Percentiles rank a stretch among this genome's conserved stretches.
These are phyloP conservation scores for Alentia gelatinosa DNA, from an alignment of 2,888 invertebrate genomes.

Conservation along the genomic window DNA sequence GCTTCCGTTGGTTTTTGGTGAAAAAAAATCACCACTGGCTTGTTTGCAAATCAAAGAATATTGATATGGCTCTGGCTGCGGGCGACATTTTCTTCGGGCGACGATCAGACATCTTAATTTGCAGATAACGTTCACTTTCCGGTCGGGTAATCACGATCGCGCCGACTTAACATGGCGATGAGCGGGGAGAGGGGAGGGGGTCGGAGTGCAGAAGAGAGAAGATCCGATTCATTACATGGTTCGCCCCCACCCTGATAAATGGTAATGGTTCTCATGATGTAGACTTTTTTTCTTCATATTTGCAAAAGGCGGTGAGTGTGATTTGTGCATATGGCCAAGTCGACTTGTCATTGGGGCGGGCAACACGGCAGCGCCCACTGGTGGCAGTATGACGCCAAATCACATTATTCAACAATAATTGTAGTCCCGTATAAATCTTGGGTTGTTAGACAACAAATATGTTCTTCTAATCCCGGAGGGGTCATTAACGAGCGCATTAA, in stretches of 20 bases:
- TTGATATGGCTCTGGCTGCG: background rate
- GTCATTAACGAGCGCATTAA: constrained; percentile 46
- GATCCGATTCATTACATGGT: background rate
- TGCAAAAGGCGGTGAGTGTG: constrained; percentile 29
- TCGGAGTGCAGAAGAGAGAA: background rate
- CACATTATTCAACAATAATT: constrained; percentile 40
- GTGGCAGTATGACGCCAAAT: background rate
- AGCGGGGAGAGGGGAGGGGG: background rate
- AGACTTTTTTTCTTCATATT: background rate
- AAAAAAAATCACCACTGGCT: background rate
- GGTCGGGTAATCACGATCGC: background rate
- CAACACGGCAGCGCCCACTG: background rate
- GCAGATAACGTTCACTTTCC: background rate
- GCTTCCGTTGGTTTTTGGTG: background rate
- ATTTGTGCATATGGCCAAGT: background rate
- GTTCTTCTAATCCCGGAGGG: constrained; percentile 49
- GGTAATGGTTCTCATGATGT: background rate
- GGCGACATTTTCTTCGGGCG: background rate
- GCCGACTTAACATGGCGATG: background rate
- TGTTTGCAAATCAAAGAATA: constrained; percentile 1
- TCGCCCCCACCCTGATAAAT: background rate
- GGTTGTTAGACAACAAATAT: constrained; percentile 50
- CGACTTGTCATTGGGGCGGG: constrained; percentile 37
- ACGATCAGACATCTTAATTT: background rate
- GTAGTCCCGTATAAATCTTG: constrained; percentile 34